Conservation (phyloP, 2,888 invertebrate genomes). For the Adineta ricciae region DNA sequence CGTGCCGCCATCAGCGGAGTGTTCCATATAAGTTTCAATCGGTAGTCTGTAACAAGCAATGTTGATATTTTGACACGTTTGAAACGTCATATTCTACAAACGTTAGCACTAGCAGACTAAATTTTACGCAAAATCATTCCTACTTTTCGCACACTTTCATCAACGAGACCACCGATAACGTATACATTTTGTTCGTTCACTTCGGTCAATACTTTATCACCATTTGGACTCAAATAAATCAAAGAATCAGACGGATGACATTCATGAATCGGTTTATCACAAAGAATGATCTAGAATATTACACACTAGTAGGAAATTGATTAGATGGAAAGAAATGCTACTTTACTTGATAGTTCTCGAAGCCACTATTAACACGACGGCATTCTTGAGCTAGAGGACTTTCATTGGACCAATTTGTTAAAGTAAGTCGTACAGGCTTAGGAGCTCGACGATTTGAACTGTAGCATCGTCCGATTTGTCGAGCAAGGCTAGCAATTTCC, state of each 20-base stretch:
- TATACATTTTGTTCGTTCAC: constrained; percentile 15
- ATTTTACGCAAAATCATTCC: background rate
- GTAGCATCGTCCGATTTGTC: constrained; percentile 30
- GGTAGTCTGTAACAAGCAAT: constrained; percentile 23
- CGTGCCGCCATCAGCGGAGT: background rate
- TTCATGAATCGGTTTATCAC: background rate
- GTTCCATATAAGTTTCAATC: constrained; percentile 29
- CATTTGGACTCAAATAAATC: constrained; percentile 30
- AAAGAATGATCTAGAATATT: background rate
- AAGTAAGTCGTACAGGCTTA: constrained; percentile 8
- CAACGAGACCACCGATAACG: constrained; percentile 31
- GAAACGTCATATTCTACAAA: constrained; percentile 24
- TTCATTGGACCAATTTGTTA: constrained; percentile 22
- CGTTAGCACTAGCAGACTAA: background rate
- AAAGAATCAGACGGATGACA: background rate
- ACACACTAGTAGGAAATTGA: too few relatives aligned
- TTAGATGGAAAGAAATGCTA: too few relatives aligned
- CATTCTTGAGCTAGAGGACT: constrained; percentile 24
- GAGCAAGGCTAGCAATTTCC: constrained; percentile 27
- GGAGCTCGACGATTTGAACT: constrained; percentile 22
- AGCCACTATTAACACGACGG: constrained; percentile 24
- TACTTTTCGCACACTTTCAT: constrained; percentile 28
- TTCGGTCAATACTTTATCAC: background rate
- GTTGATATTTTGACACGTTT: constrained; percentile 13
- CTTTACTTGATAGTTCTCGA: constrained; percentile 18